Conservation (phyloP, 1,140 invertebrate genomes). For the Oppia nitens region DNA sequence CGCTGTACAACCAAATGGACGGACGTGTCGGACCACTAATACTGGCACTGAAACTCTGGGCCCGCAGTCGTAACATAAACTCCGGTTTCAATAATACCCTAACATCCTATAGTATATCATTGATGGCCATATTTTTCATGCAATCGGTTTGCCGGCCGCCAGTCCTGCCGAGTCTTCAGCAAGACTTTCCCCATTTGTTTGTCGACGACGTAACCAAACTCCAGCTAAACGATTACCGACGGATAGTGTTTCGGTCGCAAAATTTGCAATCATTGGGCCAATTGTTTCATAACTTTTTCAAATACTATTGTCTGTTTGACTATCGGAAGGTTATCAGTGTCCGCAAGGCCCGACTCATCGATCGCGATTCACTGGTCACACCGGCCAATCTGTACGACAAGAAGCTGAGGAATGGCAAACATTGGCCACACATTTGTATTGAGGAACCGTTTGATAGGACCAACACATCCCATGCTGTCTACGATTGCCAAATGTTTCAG, state of each 20-base stretch:
- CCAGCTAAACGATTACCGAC: background rate
- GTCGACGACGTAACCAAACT: background rate
- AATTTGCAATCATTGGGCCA: constrained; percentile 62
- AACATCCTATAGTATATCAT: constrained; percentile 83
- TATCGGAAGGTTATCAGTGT: constrained; percentile 68
- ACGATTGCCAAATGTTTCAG: constrained; percentile 62
- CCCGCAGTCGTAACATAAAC: constrained; percentile 79
- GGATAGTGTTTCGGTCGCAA: constrained; percentile 35
- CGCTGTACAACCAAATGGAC: constrained; percentile 66
- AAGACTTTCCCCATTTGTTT: constrained; percentile 14
- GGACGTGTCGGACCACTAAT: constrained; percentile 82
- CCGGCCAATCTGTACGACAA: constrained; percentile 49
- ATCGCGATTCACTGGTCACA: constrained; percentile 40
- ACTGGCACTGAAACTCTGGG: constrained; percentile 83
- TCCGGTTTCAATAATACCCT: constrained; percentile 86
- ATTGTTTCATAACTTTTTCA: constrained; percentile 67
- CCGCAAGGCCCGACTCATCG: constrained; percentile 50
- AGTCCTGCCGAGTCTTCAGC: constrained; percentile 71
- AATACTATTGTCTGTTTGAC: constrained; percentile 72
- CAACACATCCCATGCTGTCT: constrained; percentile 84
- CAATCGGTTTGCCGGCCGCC: constrained; percentile 54
- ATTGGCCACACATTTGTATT: constrained; percentile 84
- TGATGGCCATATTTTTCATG: constrained; percentile 93
- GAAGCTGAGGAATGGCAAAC: constrained; percentile 40
- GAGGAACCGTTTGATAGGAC: constrained; percentile 89